phyloP scores from a whole-genome alignment of 2,113 vertebrate species.

The Anhinga rufa region DNA sequence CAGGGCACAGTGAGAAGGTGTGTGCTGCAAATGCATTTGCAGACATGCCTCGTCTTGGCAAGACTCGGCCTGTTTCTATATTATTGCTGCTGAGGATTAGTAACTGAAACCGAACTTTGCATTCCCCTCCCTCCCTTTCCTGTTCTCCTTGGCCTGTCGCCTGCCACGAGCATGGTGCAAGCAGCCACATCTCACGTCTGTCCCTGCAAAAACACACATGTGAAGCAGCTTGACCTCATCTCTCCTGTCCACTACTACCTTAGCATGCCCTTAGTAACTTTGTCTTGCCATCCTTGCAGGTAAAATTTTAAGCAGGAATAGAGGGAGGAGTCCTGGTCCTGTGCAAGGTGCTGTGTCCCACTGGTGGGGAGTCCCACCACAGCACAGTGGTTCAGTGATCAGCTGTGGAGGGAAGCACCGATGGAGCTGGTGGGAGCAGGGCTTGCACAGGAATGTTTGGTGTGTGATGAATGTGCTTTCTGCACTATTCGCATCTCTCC shows the following conservation, averaged over 20 bases:
- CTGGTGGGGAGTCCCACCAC: background rate
- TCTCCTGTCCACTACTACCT: background rate
- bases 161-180: background rate
- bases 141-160: background rate
- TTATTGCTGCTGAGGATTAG: background rate
- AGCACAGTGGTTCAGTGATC: background rate
- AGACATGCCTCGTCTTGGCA: background rate
- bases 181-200: background rate
- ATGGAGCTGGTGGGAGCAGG: background rate
- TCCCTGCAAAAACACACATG: background rate
- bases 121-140: background rate
- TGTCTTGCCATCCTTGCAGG: background rate
- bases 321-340: background rate
- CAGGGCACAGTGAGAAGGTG: background rate
- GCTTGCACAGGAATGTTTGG: background rate
- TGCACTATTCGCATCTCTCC: background rate
- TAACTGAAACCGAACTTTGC: background rate
- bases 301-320: background rate
- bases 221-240: background rate
- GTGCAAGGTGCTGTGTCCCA: background rate
- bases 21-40: background rate
- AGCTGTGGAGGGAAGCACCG: background rate
- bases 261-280: background rate
- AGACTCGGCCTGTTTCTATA: background rate
- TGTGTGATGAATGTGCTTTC: background rate